Conservation (phyloP, 37 sponge, comb jelly and placozoan genomes). For the Amphimedon queenslandica region DNA sequence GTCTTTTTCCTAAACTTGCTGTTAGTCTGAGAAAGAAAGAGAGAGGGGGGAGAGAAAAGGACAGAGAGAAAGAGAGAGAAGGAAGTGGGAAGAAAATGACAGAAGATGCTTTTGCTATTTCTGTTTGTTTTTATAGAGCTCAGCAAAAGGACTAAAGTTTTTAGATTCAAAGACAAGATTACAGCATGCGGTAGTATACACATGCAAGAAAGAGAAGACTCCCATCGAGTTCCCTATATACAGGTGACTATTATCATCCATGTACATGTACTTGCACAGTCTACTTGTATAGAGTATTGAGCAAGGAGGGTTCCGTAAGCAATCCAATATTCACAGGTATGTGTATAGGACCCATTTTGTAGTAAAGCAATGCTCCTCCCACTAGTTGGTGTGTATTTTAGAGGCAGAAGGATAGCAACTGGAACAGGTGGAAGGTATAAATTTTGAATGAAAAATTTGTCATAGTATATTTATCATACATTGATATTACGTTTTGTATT, state of each 20-base stretch:
- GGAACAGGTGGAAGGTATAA: constrained; percentile 25
- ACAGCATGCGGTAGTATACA: constrained; percentile 35
- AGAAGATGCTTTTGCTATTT: background rate
- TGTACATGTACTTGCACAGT: background rate
- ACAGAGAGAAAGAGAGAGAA: too few species aligned
- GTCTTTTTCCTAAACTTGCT: constrained; percentile 57
- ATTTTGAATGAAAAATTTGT: background rate
- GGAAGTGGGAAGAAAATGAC: background rate
- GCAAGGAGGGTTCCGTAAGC: constrained; percentile 3
- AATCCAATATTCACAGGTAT: constrained; percentile 14
- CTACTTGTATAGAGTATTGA: constrained; percentile 7
- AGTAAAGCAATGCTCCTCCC: background rate
- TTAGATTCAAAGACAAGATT: constrained; percentile 50
- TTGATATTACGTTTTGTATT: background rate
- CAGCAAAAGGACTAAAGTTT: constrained; percentile 19
- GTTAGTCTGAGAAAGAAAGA: background rate
- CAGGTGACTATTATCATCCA: constrained; percentile 19
- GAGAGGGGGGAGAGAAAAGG: too few species aligned
- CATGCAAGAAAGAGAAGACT: constrained; percentile 28
- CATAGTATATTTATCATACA: too few species aligned
- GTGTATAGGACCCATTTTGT: background rate
- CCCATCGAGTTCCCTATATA: constrained; percentile 28
- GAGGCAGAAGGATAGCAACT: constrained; percentile 21
- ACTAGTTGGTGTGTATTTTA: constrained; percentile 33
- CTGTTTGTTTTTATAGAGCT: background rate